A percentile compares a stretch with the other conserved stretches of the same genome.
phyloP scores from a whole-genome alignment of 2,888 invertebrate species.

The Dimorphilus gyrociliatus region DNA sequence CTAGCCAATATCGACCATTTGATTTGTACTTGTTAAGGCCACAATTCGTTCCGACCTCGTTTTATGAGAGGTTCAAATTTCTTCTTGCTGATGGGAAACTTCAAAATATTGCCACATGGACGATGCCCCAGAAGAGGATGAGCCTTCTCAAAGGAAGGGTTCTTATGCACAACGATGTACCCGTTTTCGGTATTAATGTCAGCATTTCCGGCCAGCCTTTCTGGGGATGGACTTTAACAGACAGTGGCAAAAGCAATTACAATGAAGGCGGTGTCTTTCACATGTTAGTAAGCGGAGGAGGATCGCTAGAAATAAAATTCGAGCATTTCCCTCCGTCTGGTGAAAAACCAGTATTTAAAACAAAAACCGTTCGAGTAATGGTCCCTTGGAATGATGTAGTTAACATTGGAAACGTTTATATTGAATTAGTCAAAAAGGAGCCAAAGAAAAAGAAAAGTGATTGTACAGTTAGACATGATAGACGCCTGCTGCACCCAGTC shows the following conservation, averaged over 20 bases:
- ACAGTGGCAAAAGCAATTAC: background rate
- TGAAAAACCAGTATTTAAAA: too few relatives aligned
- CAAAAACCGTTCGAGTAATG: conserved; percentile 41
- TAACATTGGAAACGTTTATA: conserved; percentile 27
- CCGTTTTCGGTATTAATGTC: too few relatives aligned
- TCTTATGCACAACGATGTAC: too few relatives aligned
- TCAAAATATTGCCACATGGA: conserved; percentile 91
- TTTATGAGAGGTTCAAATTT: conserved; percentile 92
- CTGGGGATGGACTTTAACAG: background rate
- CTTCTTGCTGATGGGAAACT: conserved; percentile 95
- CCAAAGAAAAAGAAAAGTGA: conserved; percentile 42
- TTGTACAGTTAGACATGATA: conserved; percentile 21
- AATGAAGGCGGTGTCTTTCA: too few relatives aligned
- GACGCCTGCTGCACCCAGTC: conserved; percentile 25
- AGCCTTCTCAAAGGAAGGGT: conserved; percentile 36
- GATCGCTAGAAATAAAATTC: conserved; percentile 87
- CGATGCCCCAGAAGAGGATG: conserved; percentile 97
- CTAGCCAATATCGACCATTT: too few relatives aligned
- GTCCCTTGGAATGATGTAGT: conserved; percentile 92
- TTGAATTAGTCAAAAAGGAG: conserved; percentile 17
- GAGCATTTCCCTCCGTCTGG: conserved; percentile 82
- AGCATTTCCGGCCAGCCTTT: too few relatives aligned
- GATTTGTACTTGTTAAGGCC: conserved; percentile 92
- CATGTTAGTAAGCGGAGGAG: conserved; percentile 93
- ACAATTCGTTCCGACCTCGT: conserved; percentile 85